phyloP scores from a whole-genome alignment of 2,113 vertebrate genomes.

The Pelusios castaneus region DNA sequence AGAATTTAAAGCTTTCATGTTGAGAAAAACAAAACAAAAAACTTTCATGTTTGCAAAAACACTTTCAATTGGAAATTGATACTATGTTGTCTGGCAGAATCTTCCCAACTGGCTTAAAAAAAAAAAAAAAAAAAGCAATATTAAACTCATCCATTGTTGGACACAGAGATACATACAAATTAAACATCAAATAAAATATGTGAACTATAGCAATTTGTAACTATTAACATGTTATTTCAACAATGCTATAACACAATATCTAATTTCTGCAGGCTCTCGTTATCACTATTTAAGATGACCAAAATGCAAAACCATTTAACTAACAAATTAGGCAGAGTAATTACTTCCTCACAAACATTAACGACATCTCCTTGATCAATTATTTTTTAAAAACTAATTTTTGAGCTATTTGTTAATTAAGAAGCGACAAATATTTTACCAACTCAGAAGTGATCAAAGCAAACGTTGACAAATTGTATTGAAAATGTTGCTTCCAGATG shows the following conservation, averaged over 20 bases:
- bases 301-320: background rate
- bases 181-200: background rate
- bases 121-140: background rate
- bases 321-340: background rate
- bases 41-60: background rate
- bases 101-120: background rate
- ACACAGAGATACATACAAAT: background rate
- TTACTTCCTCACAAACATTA: background rate
- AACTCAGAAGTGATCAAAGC: background rate
- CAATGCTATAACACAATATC: background rate
- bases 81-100: background rate
- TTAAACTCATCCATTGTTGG: background rate
- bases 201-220: slow-evolving; percentile 6
- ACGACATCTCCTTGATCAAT: background rate
- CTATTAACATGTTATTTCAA: background rate
- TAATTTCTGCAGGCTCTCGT: rapidly evolving
- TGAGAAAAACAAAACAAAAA: background rate
- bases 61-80: slow-evolving; percentile 1
- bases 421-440: background rate
- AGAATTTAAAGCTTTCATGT: background rate
- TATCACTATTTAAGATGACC: background rate
- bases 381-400: rapidly evolving
- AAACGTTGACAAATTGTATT: background rate
- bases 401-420: background rate
- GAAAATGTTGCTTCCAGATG: background rate